Evolutionary conservation across 1,140 invertebrate species (phyloP), one percentile per base, ranked within the genome.

Genomic region (Drosophila ercepeae): DNA sequence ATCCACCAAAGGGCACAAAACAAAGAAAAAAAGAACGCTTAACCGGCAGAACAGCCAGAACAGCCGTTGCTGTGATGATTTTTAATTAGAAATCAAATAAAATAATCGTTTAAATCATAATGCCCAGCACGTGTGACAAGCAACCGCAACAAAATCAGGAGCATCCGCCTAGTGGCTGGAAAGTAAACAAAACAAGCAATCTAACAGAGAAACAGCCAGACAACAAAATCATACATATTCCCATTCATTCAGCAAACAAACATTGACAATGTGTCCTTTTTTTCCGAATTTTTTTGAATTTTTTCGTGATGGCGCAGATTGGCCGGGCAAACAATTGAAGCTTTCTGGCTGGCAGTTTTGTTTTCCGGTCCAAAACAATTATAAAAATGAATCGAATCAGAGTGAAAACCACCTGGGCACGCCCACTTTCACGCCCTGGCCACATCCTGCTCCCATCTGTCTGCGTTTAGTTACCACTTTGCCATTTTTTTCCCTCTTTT

Each of bases 71-170:
- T 58, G 69, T 45, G 60, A 76, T 70, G 81, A 21, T 58, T 86
- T 84, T 84, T 84, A 84, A 84, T 84, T 84, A 84, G 81, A 86
- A 84, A 88, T 81, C 82, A 86, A 86, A 86, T 86, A 81, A 67
- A 81, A 69, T 76, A 61, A 74, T 51, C 76, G 52, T 70, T 57
- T 79, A 78, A 84, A 86, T 84, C 71, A 32, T 9, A 86, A 86
- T 75, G 64, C 53, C 39, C 39, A 53, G 70, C 81, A 86, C 73
- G 65, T 75, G 71, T 76, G 76, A 79, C 75, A 81, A 67, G 58
- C 59, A 55, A 39, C 71, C 39, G 45, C 68, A 64, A 45, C 58
- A 48, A 41, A 60, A 54, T 4, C 16, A 34, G 16, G 46, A 3
- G 16, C 9, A 54, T 13, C 44, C 51, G 45, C 45, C 34, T 53